phyloP scores from a whole-genome alignment of 1,140 invertebrate genomes.

The Lordiphosa stackelbergi region DNA sequence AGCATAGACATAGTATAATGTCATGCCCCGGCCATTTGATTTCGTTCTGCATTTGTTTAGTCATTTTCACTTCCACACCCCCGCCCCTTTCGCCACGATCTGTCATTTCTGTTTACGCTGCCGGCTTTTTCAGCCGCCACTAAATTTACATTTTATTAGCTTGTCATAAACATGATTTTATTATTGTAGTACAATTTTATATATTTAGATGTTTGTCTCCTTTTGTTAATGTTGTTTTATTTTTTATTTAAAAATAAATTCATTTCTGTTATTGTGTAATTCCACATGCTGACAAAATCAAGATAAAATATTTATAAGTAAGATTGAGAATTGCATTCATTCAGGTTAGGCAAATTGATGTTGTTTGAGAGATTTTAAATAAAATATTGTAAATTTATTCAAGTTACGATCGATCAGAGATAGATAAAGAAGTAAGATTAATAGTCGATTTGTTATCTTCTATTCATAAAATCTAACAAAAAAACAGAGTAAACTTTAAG shows the following conservation, averaged over 20 bases:
- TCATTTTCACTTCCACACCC: too few relatives aligned
- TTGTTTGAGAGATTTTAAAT: too few relatives aligned
- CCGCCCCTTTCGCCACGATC: conserved; percentile 15
- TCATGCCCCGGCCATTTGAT: conserved; percentile 25
- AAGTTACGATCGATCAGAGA: too few relatives aligned
- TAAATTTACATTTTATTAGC: conserved; percentile 67
- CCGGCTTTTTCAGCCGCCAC: conserved; percentile 42
- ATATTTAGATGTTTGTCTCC: not conserved
- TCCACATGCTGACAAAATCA: conserved; percentile 11
- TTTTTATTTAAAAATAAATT: conserved; percentile 33
- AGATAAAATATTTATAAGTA: conserved; percentile 3
- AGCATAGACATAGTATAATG: not conserved
- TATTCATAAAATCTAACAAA: too few relatives aligned
- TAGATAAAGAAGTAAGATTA: too few relatives aligned
- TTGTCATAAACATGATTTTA: conserved; percentile 42
- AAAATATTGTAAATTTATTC: too few relatives aligned
- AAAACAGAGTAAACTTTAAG: too few relatives aligned
- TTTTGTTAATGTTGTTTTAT: too few relatives aligned
- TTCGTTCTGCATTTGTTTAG: too few relatives aligned
- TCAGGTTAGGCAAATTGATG: too few relatives aligned
- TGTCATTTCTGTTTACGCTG: conserved; percentile 48
- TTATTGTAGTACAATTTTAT: conserved; percentile 1
- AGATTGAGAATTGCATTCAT: too few relatives aligned
- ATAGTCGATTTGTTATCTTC: too few relatives aligned
- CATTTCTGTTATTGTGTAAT: conserved; percentile 48